These are phyloP conservation scores for Andricus quercusramuli DNA, from an alignment of 2,888 invertebrate genomes.

Conservation along the genomic window DNA sequence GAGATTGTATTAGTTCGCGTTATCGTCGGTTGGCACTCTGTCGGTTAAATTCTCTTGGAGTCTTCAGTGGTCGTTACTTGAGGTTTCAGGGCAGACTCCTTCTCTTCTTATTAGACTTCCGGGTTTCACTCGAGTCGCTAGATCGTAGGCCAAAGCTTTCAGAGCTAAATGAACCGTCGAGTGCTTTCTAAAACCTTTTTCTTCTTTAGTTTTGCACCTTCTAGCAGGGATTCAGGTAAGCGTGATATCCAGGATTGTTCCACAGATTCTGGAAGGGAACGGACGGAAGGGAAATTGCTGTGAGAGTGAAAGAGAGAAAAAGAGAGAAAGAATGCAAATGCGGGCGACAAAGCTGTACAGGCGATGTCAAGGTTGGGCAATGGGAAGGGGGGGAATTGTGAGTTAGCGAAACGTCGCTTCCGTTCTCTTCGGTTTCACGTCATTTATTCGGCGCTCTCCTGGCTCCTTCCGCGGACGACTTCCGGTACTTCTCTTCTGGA, in stretches of 20 bases:
- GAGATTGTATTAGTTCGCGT: constrained; percentile 27
- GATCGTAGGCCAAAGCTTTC: constrained; percentile 39
- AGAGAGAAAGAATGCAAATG: constrained; percentile 45
- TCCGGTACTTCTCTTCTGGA: constrained; percentile 72
- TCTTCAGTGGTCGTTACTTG: not conserved
- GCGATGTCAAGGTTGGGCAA: constrained; percentile 52
- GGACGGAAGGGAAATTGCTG: constrained; percentile 48
- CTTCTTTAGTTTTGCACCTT: not conserved
- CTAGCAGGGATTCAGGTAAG: constrained; percentile 39
- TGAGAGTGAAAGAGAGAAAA: constrained; percentile 47
- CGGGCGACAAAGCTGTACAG: constrained; percentile 51
- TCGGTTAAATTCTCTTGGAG: not conserved
- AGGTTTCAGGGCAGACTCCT: constrained; percentile 12
- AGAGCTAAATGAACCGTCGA: constrained; percentile 38
- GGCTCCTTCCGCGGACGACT: constrained; percentile 71
- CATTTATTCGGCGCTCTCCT: constrained; percentile 76
- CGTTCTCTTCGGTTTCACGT: constrained; percentile 76
- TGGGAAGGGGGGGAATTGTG: constrained; percentile 63
- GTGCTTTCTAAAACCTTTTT: not conserved
- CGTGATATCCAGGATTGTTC: constrained; percentile 49
- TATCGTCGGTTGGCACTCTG: constrained; percentile 31
- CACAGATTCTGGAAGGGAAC: constrained; percentile 45
- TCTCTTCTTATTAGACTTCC: constrained; percentile 37
- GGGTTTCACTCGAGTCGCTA: constrained; percentile 31
- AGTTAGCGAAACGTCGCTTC: constrained; percentile 77